Percentiles rank a stretch among this genome's conserved stretches.
Evolutionary conservation across 2,113 vertebrate species (phyloP).

Genomic region (Triplophysa siluroides): DNA sequence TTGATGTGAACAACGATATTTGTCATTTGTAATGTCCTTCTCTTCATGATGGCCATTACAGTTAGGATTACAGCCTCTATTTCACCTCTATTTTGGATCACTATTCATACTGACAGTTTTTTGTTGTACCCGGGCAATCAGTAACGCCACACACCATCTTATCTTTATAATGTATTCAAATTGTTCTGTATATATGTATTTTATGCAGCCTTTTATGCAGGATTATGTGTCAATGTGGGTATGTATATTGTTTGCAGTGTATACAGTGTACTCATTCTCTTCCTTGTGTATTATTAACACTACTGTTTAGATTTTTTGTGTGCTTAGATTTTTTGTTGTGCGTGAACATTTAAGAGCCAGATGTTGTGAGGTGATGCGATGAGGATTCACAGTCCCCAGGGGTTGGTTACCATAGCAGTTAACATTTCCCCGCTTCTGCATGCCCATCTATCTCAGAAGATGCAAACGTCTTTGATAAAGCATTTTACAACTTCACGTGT

Average conservation of each 20-base stretch:
- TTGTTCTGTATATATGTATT: conserved; percentile 52
- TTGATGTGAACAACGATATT: no score
- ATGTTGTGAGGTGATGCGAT: conserved; percentile 86
- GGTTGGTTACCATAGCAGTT: conserved; percentile 90
- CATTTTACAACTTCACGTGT: conserved; percentile 39
- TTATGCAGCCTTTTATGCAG: background rate
- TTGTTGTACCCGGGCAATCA: no score
- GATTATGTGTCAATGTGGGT: no score
- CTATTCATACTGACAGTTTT: conserved; percentile 78
- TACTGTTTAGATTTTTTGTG: conserved; percentile 68
- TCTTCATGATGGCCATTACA: conserved; percentile 67
- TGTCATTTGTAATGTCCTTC: conserved; percentile 32
- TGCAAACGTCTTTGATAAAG: conserved; percentile 70
- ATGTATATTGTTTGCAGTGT: background rate
- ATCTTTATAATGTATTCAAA: no score
- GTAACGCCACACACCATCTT: no score
- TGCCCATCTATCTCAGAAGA: conserved; percentile 76
- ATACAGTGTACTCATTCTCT: conserved; percentile 7
- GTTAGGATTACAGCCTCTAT: conserved; percentile 59
- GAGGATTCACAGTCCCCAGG: conserved; percentile 91
- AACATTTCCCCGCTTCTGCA: conserved; percentile 85
- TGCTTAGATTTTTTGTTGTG: conserved; percentile 53
- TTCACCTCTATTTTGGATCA: conserved; percentile 68
- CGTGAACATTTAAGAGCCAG: conserved; percentile 64
- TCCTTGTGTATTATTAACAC: conserved; percentile 88